These are phyloP conservation scores for Theristicus caerulescens DNA, from an alignment of 2,113 vertebrate genomes.

Conservation along the genomic window DNA sequence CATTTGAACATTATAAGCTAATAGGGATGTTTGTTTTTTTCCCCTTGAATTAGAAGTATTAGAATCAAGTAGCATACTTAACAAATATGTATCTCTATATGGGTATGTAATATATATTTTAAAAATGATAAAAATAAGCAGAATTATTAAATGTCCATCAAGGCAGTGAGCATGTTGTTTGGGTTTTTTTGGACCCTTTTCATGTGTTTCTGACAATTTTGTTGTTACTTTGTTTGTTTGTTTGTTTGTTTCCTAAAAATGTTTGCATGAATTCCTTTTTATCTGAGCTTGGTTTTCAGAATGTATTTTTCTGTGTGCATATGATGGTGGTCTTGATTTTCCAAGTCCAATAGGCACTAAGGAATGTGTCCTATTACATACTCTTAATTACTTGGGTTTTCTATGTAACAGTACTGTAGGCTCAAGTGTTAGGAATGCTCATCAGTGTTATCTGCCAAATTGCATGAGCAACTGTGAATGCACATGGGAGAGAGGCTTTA, in stretches of 20 bases:
- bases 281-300: not conserved
- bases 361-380: not conserved
- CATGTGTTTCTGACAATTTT: not conserved
- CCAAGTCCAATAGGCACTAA: not conserved
- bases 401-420: not conserved
- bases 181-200: accelerated
- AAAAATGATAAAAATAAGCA: not conserved
- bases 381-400: not conserved
- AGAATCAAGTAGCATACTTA: not conserved
- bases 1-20: not conserved
- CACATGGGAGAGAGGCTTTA: not conserved
- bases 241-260: not conserved
- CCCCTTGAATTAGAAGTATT: not conserved
- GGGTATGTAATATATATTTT: not conserved
- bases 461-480: accelerated
- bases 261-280: not conserved
- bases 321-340: not conserved
- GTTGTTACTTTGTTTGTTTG: not conserved
- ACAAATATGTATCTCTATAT: not conserved
- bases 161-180: not conserved
- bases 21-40: not conserved
- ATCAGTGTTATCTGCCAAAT: not conserved
- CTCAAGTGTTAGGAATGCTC: not conserved
- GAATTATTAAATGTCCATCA: not conserved
- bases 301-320: not conserved